phyloP scores from a whole-genome alignment of 2,797 vertebrate species.

The Pseudochromis fuscus region DNA sequence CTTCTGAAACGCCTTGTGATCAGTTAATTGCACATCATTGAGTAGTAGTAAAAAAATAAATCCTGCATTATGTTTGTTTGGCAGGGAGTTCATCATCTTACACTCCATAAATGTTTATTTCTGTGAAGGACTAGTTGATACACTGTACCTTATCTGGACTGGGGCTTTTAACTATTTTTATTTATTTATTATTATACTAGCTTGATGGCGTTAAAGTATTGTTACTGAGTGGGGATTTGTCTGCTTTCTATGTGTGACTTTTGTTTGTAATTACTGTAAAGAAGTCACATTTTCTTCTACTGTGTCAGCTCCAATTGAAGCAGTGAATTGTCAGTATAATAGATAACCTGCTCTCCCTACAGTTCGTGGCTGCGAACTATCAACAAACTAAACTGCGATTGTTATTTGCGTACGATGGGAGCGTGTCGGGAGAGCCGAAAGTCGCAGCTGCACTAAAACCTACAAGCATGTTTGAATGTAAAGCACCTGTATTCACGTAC shows the following conservation, averaged over 20 bases:
- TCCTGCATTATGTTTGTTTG: not conserved
- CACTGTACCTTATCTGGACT: conserved; percentile 22
- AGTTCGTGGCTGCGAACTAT: not conserved
- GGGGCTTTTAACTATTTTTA: conserved; percentile 29
- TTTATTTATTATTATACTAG: conserved; percentile 32
- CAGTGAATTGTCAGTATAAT: not conserved
- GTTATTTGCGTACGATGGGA: not conserved
- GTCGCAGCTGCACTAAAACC: conserved; percentile 39
- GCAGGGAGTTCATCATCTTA: not conserved
- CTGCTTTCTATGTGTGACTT: conserved; percentile 39
- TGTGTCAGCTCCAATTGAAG: too few relatives aligned
- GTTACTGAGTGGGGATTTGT: conserved; percentile 9
- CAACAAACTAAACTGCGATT: not conserved
- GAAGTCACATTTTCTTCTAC: conserved; percentile 11
- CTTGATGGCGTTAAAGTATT: conserved; percentile 6
- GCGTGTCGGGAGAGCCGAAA: not conserved
- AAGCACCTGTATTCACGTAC: conserved; percentile 1
- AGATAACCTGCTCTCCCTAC: not conserved
- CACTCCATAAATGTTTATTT: not conserved
- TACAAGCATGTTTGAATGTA: conserved; percentile 64
- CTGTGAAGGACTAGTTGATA: not conserved
- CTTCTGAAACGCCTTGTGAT: not conserved
- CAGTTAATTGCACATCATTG: not conserved
- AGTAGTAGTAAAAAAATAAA: too few relatives aligned
- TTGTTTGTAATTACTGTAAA: conserved; percentile 40